Conservation (phyloP, 2,113 vertebrate species). For the Cyprinodon brontotheroides region DNA sequence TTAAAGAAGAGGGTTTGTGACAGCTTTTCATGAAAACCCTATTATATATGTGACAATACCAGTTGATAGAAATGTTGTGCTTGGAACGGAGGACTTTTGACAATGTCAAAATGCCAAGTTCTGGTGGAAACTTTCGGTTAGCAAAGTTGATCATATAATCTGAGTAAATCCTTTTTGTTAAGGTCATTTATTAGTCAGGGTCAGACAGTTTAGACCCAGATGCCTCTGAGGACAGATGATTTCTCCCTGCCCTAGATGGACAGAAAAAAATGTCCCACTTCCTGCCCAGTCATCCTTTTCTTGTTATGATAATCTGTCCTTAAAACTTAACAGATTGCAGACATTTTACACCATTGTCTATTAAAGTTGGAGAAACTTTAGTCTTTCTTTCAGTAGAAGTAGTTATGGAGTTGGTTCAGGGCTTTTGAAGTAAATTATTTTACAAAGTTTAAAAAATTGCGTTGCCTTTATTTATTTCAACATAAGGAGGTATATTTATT, state of each 20-base stretch:
- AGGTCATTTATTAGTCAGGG: conserved; percentile 37
- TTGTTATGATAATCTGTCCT: conserved; percentile 23
- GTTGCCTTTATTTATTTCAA: neutral
- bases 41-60: neutral
- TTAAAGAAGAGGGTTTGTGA: neutral
- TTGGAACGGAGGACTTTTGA: neutral
- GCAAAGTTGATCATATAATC: neutral
- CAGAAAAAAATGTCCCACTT: conserved; percentile 42
- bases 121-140: neutral
- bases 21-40: conserved; percentile 4
- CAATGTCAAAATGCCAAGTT: neutral
- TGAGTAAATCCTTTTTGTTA: conserved; percentile 16
- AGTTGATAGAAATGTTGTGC: neutral
- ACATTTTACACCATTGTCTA: neutral
- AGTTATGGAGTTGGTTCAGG: conserved; percentile 1
- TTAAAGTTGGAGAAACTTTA: neutral
- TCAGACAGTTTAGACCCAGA: conserved; percentile 1
- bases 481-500: neutral
- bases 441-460: neutral
- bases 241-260: conserved; percentile 17
- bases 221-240: conserved; percentile 52
- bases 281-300: conserved; percentile 26
- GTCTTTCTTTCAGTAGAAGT: too few relatives aligned
- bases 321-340: conserved; percentile 42
- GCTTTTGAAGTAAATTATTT: too few relatives aligned